Evolutionary conservation across 2,797 vertebrate genomes (phyloP), one percentile per base, ranked within the genome.

Genomic region (Ispidina picta): DNA sequence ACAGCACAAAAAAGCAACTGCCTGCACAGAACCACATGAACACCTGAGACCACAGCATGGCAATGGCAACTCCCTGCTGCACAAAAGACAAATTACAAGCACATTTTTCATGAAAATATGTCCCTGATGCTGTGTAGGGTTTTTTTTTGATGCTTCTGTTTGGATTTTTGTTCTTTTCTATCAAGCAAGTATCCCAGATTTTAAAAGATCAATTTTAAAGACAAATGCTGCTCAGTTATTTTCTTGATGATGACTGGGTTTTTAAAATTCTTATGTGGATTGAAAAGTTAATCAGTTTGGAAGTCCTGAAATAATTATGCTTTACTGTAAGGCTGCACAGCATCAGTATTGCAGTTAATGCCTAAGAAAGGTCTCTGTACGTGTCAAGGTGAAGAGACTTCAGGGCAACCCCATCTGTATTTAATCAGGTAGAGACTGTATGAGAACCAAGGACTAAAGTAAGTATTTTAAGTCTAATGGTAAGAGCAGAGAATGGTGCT

Each of bases 11-110:
- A 80, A 80, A 84, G 33, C 37, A 60, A 49, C 86, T 54, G 85
- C 62, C 73, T 92, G 86, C 83, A 88, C 39, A 59, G 89, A 91
- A 89, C 91, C 83, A 63, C 88, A 85, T n/a, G 89, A 92, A 73
- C 88, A 89, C 93, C 88, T 86, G 93, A 96, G 91, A 86, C 87
- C 79, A 81, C 92, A 95, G 91, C 92, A 69, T 76, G 86, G 71
- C 56, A 83, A 63, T 78, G 58, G 71, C 74, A 93, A 90, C 82
- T 95, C 83, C 92, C 93, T 76, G 74, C 83, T 92, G 86, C 83
- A 91, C 5, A 1, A 62, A 82, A 92, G 76, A 94, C 76, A 94
- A 94, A 95, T 95, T 89, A 55, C 74, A 90, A 94, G 48, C 69
- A 91, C 19, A 14, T 55, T 85, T 88, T 90, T 69, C 68, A 73